Conservation (phyloP, 2,888 invertebrate species). For the Nephrotoma guestfalica region DNA sequence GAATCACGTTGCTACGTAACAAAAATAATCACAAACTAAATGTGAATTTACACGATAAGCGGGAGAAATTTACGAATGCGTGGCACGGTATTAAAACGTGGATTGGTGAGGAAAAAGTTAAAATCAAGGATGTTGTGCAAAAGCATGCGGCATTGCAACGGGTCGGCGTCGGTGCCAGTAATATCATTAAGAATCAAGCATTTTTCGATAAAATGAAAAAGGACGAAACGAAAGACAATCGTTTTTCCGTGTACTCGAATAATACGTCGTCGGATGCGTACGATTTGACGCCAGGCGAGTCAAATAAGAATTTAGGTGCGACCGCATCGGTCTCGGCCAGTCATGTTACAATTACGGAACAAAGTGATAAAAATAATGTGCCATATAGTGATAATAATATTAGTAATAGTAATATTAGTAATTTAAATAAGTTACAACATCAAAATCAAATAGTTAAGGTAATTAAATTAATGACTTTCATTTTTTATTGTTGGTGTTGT, state of each 20-base stretch:
- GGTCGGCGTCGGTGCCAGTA: constrained; percentile 16
- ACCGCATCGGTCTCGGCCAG: neutral
- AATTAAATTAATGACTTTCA: neutral
- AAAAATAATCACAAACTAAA: constrained; percentile 23
- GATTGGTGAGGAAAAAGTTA: constrained; percentile 29
- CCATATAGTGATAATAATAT: neutral
- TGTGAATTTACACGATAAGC: constrained; percentile 27
- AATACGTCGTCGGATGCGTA: neutral
- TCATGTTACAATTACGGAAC: neutral
- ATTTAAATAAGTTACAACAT: neutral
- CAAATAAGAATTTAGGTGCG: neutral
- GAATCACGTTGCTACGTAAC: constrained; percentile 30
- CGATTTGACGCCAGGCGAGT: neutral
- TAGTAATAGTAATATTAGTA: neutral
- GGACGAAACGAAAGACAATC: neutral
- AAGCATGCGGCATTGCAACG: constrained; percentile 28
- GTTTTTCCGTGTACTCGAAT: neutral
- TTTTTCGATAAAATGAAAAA: constrained; percentile 5
- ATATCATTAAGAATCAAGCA: constrained; percentile 4
- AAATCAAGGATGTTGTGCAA: constrained; percentile 28
- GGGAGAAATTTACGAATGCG: constrained; percentile 29
- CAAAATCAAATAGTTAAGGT: neutral
- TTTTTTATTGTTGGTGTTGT: neutral
- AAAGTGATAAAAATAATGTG: neutral
- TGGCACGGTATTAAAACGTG: constrained; percentile 31